Evolutionary conservation across 2,113 vertebrate genomes (phyloP).

Genomic region (Syrmaticus mikado): DNA sequence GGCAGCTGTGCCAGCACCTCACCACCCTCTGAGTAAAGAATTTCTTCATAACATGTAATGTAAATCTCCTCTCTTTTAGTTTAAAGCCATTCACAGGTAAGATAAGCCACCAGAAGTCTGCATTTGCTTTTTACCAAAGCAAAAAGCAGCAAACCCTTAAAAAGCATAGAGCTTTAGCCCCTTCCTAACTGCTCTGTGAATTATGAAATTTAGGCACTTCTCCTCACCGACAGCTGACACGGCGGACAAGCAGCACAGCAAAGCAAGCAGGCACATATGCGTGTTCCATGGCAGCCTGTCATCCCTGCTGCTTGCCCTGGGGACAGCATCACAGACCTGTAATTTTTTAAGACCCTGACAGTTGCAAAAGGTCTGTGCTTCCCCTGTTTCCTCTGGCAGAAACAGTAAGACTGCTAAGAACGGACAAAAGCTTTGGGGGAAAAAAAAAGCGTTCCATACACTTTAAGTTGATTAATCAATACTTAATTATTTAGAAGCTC

Average conservation of each 20-base stretch:
- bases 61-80: no score
- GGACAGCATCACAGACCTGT: background rate
- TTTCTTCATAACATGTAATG: no score
- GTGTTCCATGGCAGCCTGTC: background rate
- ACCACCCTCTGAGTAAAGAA: no score
- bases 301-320: background rate
- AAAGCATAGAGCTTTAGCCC: background rate
- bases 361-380: background rate
- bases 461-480: conserved; percentile 77
- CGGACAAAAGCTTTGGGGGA: background rate
- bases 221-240: background rate
- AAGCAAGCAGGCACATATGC: background rate
- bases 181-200: background rate
- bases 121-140: background rate
- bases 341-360: background rate
- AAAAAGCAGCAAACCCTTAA: background rate
- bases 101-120: background rate
- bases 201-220: background rate
- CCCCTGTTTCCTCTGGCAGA: conserved; percentile 27
- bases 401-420: conserved; percentile 66
- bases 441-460: conserved; percentile 23
- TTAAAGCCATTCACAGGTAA: background rate
- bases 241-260: rapidly evolving
- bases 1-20: no score
- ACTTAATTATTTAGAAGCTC: conserved; percentile 78